phyloP scores from a whole-genome alignment of 2,797 vertebrate genomes.

The Darevskia nairensis region DNA sequence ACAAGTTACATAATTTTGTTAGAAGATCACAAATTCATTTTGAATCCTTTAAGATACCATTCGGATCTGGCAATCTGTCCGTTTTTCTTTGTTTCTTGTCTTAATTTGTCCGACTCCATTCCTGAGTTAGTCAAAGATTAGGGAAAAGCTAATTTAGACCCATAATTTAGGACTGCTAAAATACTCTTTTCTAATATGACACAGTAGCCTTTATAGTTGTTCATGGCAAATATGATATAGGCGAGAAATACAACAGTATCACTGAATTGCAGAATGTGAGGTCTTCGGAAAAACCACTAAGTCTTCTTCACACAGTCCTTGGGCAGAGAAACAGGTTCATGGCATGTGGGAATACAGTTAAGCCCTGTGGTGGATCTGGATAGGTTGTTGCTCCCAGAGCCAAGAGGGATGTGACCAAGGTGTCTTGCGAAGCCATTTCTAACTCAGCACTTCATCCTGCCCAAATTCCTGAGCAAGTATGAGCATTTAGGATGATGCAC shows the following conservation, averaged over 20 bases:
- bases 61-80: too few species aligned
- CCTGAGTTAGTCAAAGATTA: too few species aligned
- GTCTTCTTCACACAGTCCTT: not conserved
- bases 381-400: not conserved
- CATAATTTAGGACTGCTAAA: not conserved
- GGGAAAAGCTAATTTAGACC: not conserved
- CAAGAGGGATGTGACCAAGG: not conserved
- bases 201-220: not conserved
- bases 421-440: not conserved
- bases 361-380: not conserved
- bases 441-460: not conserved
- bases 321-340: not conserved
- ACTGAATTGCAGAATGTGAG: not conserved
- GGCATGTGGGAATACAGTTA: too few species aligned
- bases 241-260: not conserved
- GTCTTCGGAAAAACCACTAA: not conserved
- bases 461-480: not conserved
- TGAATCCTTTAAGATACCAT: too few species aligned
- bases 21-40: too few species aligned
- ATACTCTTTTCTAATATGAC: not conserved
- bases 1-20: too few species aligned
- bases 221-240: not conserved
- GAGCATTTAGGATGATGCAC: not conserved
- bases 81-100: too few species aligned
- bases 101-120: too few species aligned